Conservation (phyloP, 2,888 invertebrate species). For the Scrobipalpa costella region DNA sequence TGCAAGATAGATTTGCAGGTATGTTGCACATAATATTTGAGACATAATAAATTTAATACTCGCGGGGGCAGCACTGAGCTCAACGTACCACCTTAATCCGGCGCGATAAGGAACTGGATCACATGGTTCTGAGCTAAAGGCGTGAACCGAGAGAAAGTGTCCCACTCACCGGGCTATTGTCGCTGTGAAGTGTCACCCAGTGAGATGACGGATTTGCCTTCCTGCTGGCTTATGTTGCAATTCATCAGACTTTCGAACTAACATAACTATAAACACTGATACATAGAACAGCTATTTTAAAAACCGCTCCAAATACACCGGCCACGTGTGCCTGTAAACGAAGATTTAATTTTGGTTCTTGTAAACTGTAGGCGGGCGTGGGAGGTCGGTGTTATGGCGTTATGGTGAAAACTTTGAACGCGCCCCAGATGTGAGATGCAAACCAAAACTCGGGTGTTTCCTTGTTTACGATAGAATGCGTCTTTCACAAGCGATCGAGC, state of each 20-base stretch:
- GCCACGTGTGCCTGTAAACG: conserved; percentile 44
- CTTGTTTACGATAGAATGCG: conserved; percentile 56
- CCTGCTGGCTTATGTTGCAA: conserved; percentile 55
- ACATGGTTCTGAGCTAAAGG: conserved; percentile 62
- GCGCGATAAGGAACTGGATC: conserved; percentile 64
- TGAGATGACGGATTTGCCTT: conserved; percentile 63
- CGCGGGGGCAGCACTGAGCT: too few relatives aligned
- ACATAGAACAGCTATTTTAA: conserved; percentile 29
- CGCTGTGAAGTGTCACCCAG: conserved; percentile 69
- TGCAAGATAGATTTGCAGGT: too few relatives aligned
- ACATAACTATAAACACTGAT: not conserved
- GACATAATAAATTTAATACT: too few relatives aligned
- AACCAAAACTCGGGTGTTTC: conserved; percentile 44
- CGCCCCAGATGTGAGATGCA: conserved; percentile 56
- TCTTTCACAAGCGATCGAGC: conserved; percentile 33
- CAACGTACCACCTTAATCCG: too few relatives aligned
- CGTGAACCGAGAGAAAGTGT: conserved; percentile 71
- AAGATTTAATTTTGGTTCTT: conserved; percentile 43
- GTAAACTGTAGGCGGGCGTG: conserved; percentile 49
- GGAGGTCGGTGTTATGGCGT: conserved; percentile 59
- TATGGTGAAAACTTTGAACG: conserved; percentile 60
- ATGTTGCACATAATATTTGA: too few relatives aligned
- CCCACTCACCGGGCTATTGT: conserved; percentile 66
- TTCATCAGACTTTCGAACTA: conserved; percentile 34
- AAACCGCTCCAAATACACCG: conserved; percentile 37